A percentile compares a stretch with the other conserved stretches of the same genome.
These are phyloP conservation scores for Numenius phaeopus DNA, from an alignment of 2,797 vertebrate species.

Conservation along the genomic window DNA sequence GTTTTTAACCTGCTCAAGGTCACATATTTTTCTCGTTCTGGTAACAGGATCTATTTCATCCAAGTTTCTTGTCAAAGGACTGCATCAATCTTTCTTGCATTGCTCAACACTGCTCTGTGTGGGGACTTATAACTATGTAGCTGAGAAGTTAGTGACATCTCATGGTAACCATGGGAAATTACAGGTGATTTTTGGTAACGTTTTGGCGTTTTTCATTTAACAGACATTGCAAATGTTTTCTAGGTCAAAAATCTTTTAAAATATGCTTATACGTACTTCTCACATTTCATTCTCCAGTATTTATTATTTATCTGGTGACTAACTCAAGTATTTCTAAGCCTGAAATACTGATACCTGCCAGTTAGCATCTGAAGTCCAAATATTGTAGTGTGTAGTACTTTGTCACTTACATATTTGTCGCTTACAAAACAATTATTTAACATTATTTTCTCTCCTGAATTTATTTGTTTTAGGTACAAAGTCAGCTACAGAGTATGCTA, in stretches of 20 bases:
- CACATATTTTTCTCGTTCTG: not conserved
- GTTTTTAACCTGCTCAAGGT: not conserved
- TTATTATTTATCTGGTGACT: not conserved
- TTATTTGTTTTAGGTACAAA: constrained; percentile 83
- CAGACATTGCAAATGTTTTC: not conserved
- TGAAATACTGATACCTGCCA: not conserved
- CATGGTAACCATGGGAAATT: constrained; percentile 49
- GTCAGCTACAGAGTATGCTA: constrained; percentile 79
- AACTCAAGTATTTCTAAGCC: not conserved
- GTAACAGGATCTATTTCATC: not conserved
- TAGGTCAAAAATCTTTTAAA: not conserved
- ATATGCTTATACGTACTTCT: not conserved
- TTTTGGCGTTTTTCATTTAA: not conserved
- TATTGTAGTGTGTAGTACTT: fast-evolving
- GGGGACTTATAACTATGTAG: not conserved
- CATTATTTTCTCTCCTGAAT: not conserved
- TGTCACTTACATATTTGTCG: not conserved
- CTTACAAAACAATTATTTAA: not conserved
- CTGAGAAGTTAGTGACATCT: constrained; percentile 69
- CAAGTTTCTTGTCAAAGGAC: not conserved
- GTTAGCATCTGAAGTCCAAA: not conserved
- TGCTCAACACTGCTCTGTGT: not conserved
- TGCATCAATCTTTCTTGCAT: not conserved
- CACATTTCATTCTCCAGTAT: not conserved
- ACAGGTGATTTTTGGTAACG: not conserved